Conservation (phyloP, 2,888 invertebrate species). For the Hemaris fuciformis region DNA sequence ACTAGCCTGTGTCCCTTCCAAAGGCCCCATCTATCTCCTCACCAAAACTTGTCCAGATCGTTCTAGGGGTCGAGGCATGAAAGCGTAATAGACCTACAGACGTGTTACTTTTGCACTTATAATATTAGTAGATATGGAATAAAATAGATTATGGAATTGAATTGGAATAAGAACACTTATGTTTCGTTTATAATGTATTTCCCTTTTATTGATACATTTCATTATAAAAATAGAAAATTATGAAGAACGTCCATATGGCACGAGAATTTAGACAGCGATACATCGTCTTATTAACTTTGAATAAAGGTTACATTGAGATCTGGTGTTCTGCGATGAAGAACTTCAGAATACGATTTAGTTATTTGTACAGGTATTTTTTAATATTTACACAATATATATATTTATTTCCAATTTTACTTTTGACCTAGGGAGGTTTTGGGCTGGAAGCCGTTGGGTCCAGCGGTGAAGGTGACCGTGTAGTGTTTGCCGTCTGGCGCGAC, state of each 20-base stretch:
- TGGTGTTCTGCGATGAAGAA: not conserved
- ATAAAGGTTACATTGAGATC: conserved; percentile 23
- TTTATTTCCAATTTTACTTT: conserved; percentile 31
- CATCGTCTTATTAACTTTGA: conserved; percentile 29
- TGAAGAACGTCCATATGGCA: conserved; percentile 66
- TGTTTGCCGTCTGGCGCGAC: conserved; percentile 84
- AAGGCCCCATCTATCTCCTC: too few relatives aligned
- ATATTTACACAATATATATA: conserved; percentile 28
- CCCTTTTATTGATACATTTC: conserved; percentile 26
- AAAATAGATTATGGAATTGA: too few relatives aligned
- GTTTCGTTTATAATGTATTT: conserved; percentile 21
- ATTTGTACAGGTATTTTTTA: conserved; percentile 29
- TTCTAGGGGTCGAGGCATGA: too few relatives aligned
- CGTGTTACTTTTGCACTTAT: too few relatives aligned
- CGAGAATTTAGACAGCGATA: conserved; percentile 54
- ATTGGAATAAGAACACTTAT: not conserved
- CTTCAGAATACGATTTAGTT: conserved; percentile 10
- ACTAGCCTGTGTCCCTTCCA: too few relatives aligned
- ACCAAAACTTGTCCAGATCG: too few relatives aligned
- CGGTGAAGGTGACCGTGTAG: conserved; percentile 83
- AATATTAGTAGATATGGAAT: too few relatives aligned
- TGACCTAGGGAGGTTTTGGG: conserved; percentile 78
- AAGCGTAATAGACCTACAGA: too few relatives aligned
- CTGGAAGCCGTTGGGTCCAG: conserved; percentile 84
- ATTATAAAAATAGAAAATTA: conserved; percentile 57